These are phyloP conservation scores for Mesorhabditis sp. DNA, from an alignment of 2,888 invertebrate genomes.

Conservation along the genomic window DNA sequence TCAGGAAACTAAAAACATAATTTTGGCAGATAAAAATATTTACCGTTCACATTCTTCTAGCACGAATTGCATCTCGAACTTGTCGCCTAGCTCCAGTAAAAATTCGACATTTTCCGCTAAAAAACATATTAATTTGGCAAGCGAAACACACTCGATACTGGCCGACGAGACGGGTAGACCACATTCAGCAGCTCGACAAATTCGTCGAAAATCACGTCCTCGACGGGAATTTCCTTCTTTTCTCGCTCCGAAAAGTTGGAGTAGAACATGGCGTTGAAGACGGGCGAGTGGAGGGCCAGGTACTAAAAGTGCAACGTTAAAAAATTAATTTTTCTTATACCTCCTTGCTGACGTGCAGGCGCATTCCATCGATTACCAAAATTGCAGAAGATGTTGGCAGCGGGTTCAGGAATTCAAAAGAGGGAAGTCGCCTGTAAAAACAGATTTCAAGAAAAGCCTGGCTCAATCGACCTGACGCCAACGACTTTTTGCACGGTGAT, in stretches of 20 bases:
- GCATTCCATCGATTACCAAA: slow-evolving; percentile 47
- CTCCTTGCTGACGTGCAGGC: slow-evolving; percentile 48
- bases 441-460: neutral
- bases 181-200: slow-evolving; percentile 60
- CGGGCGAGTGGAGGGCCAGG: slow-evolving; percentile 54
- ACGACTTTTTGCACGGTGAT: slow-evolving; percentile 49
- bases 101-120: slow-evolving; percentile 59
- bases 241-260: slow-evolving; percentile 47
- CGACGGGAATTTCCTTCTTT: slow-evolving; percentile 45
- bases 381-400: slow-evolving; percentile 39
- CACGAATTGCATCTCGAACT: slow-evolving; percentile 60
- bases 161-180: slow-evolving; percentile 60
- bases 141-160: slow-evolving; percentile 52
- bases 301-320: slow-evolving; percentile 35
- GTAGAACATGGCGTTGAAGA: slow-evolving; percentile 54
- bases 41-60: slow-evolving; percentile 59
- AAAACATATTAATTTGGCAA: slow-evolving; percentile 17
- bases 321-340: slow-evolving; percentile 19
- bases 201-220: slow-evolving; percentile 49
- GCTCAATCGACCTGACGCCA: slow-evolving; percentile 37
- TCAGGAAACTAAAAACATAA: slow-evolving; percentile 45
- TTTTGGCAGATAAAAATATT: neutral
- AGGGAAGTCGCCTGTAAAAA: slow-evolving; percentile 30
- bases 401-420: slow-evolving; percentile 42
- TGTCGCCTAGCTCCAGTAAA: slow-evolving; percentile 59